Percentiles rank a stretch among this genome's conserved stretches.
Conservation (phyloP, 2,888 invertebrate species). For the Macrosoma leucophasiata region DNA sequence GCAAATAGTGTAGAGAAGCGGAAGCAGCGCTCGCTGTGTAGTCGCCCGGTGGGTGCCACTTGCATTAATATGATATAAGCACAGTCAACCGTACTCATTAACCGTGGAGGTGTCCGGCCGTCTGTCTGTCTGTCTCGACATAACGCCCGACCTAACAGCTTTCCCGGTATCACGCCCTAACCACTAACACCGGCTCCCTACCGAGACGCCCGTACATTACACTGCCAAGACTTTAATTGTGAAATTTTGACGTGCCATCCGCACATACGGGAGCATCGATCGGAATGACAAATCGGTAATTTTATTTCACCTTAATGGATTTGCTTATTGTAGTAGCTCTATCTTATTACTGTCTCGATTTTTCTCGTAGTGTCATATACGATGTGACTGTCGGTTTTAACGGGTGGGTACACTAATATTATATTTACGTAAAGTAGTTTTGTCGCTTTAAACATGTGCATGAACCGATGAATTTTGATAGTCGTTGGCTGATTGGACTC, state of each 20-base stretch:
- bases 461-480: conserved; percentile 56
- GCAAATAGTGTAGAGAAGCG: too few relatives aligned
- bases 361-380: conserved; percentile 65
- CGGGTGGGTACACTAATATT: conserved; percentile 74
- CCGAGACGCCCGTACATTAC: conserved; percentile 33
- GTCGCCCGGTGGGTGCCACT: conserved; percentile 38
- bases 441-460: conserved; percentile 73
- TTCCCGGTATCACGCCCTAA: conserved; percentile 42
- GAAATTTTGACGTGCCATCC: conserved; percentile 61
- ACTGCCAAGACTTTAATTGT: conserved; percentile 49
- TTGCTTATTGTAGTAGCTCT: conserved; percentile 74
- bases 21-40: too few relatives aligned
- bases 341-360: conserved; percentile 71
- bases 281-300: conserved; percentile 63
- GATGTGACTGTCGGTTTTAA: conserved; percentile 65
- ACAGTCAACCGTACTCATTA: too few relatives aligned
- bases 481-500: too few relatives aligned
- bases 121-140: background rate
- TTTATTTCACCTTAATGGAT: conserved; percentile 70
- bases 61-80: conserved; percentile 23
- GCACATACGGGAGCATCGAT: conserved; percentile 61
- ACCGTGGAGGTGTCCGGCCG: too few relatives aligned
- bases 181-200: conserved; percentile 39
- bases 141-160: conserved; percentile 36
- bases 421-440: conserved; percentile 73